Base-by-base conservation (phyloP, 2,888 invertebrate genomes). In the Ametastegia equiseti region DNA sequence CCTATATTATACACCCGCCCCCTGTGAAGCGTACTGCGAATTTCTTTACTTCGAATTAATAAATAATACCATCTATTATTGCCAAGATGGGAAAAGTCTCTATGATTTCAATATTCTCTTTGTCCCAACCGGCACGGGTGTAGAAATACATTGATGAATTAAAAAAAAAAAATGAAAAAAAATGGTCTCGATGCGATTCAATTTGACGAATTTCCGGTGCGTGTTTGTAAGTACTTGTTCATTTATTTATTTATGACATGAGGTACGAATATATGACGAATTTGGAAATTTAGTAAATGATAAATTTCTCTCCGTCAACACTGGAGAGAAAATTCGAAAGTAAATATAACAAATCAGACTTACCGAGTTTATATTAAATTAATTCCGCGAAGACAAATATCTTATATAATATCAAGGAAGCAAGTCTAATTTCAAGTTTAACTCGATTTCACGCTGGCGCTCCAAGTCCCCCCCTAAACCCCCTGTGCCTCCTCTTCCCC, bases 341-440 rank as follows among this genome's bases (percentile, higher is more conserved):
- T 75, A 75, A 75, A 75, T 75, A 75, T 54, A 75, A 54, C 75
- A 75, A 75, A 75, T 75, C 75, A 75, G 71, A 80, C 80, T 80
- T 80, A 47, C 81, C 75, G 45, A 75, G 77, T 81, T 81, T 81
- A 75, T 77, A 81, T 77, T 77, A 77, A 75, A 81, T 81, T 81
- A 81, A 81, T 75, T 73, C 63, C 33, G 77, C 50, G 13, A 81
- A 81, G 75, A 81, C 75, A 77, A 81, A 81, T 81, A 78, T 78
- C 78, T 78, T 75, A 63, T 78, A 63, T 78, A 63, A 71, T 81
- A 65, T 50, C 60, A 45, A 77, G 50, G 63, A 81, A 77, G 77
- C 75, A 60, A 75, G 65, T 63, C 60, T 81, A 63, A 77, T 47
- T 81, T 19, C 81, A 63, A 81, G 73, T 81, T 81, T 77, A 81